phyloP scores from a whole-genome alignment of 2,888 invertebrate species.

The Rhagonycha lutea region DNA sequence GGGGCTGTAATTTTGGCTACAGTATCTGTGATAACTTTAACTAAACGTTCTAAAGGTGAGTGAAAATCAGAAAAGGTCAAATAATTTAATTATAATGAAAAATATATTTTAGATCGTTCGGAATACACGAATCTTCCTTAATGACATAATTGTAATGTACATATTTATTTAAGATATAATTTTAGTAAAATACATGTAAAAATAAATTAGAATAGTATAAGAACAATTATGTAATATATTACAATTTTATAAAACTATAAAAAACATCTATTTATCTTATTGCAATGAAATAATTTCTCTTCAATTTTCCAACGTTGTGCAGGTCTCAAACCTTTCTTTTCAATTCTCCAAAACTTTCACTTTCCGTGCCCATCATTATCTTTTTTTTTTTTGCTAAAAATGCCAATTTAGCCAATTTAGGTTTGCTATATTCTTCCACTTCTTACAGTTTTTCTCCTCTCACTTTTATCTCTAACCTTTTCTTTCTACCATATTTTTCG shows the following conservation, averaged over 20 bases:
- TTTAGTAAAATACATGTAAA: neutral
- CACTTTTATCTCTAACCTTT: too few relatives aligned
- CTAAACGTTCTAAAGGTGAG: neutral
- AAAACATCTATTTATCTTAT: too few relatives aligned
- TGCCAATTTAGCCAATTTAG: too few relatives aligned
- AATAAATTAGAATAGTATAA: neutral
- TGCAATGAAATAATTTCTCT: too few relatives aligned
- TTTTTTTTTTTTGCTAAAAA: too few relatives aligned
- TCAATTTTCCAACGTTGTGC: too few relatives aligned
- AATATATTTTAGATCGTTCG: neutral
- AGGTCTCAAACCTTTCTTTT: too few relatives aligned
- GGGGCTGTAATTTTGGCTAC: constrained; percentile 55
- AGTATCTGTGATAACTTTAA: constrained; percentile 48
- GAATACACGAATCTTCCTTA: neutral
- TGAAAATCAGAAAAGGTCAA: neutral
- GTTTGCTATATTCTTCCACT: too few relatives aligned
- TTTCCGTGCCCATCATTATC: too few relatives aligned
- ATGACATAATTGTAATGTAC: neutral
- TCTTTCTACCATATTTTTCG: too few relatives aligned
- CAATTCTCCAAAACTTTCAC: too few relatives aligned
- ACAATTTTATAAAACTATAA: neutral
- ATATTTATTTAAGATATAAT: neutral
- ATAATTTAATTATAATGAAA: neutral
- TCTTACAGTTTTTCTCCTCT: too few relatives aligned
- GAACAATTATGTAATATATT: neutral